Evolutionary conservation across 1,140 invertebrate genomes (phyloP).

Genomic region (Caenorhabditis latens): DNA sequence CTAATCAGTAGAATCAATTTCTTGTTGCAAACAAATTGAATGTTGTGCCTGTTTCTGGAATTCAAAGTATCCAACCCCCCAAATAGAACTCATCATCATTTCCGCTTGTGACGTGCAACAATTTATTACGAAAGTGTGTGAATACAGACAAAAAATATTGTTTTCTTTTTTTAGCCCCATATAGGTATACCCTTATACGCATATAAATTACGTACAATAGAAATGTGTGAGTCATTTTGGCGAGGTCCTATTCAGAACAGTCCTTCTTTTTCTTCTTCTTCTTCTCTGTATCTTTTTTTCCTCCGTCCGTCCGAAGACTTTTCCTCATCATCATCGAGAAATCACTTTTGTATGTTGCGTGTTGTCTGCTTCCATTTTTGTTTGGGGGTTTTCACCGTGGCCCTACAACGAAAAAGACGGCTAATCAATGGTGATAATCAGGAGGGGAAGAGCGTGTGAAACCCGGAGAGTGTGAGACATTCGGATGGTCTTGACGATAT

Average conservation of each 20-base stretch:
- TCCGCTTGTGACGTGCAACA: conserved; percentile 26
- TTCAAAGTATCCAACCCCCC: not conserved
- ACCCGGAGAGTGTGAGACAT: conserved; percentile 12
- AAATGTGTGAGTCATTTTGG: not conserved
- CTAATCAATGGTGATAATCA: conserved; percentile 54
- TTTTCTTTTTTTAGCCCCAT: conserved; percentile 21
- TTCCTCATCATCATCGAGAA: conserved; percentile 45
- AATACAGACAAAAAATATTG: conserved; percentile 1
- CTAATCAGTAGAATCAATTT: too few relatives aligned
- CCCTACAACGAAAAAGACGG: conserved; percentile 10
- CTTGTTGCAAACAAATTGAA: too few relatives aligned
- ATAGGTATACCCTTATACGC: conserved; percentile 44
- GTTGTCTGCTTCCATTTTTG: conserved; percentile 47
- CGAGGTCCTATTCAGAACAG: conserved; percentile 49
- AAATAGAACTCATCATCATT: conserved; percentile 34
- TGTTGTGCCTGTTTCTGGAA: not conserved
- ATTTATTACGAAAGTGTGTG: conserved; percentile 47
- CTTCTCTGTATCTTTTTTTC: conserved; percentile 4
- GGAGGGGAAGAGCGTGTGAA: not conserved
- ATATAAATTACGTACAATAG: conserved; percentile 56
- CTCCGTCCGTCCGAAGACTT: conserved; percentile 43
- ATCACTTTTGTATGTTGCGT: conserved; percentile 48
- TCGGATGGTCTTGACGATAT: conserved; percentile 24
- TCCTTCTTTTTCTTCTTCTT: not conserved
- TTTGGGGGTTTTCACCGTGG: conserved; percentile 1